Percentiles rank a stretch among this genome's conserved stretches.
Conservation (phyloP, 2,888 invertebrate species). For the Agrilus cyanescens region DNA sequence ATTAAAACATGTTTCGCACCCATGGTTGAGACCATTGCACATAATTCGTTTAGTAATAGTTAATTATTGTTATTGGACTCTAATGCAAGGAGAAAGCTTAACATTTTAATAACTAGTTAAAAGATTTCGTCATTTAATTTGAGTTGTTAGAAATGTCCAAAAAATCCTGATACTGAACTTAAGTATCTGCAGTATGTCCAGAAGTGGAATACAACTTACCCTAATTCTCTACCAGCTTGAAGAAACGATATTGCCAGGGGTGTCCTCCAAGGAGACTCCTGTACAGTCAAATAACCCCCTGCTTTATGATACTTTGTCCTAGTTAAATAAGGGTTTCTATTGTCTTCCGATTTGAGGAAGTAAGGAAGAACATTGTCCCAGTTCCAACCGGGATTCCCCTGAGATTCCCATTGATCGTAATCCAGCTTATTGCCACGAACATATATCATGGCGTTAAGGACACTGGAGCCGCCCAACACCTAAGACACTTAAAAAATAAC, state of each 20-base stretch:
- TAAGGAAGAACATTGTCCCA: slow-evolving; percentile 72
- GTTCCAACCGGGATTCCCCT: slow-evolving; percentile 80
- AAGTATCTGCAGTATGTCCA: too few relatives aligned
- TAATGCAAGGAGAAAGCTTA: too few relatives aligned
- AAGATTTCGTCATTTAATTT: too few relatives aligned
- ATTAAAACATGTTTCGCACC: too few relatives aligned
- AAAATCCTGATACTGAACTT: too few relatives aligned
- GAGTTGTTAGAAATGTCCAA: too few relatives aligned
- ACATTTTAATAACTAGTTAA: too few relatives aligned
- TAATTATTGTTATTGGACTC: too few relatives aligned
- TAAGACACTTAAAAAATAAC: slow-evolving; percentile 11
- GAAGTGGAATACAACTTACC: slow-evolving; percentile 45
- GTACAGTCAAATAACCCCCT: slow-evolving; percentile 73
- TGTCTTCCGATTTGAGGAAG: slow-evolving; percentile 80
- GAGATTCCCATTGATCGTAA: slow-evolving; percentile 74
- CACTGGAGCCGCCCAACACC: slow-evolving; percentile 74
- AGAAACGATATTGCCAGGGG: slow-evolving; percentile 73
- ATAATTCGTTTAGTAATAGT: too few relatives aligned
- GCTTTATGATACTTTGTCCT: slow-evolving; percentile 62
- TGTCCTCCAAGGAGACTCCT: slow-evolving; percentile 74
- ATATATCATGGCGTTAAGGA: slow-evolving; percentile 86
- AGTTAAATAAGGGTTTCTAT: slow-evolving; percentile 69
- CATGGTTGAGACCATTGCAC: too few relatives aligned
- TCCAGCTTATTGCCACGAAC: slow-evolving; percentile 77
- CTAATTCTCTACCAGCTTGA: slow-evolving; percentile 70